Base-by-base conservation (phyloP, 2,797 vertebrate genomes). In the Taeniopygia guttata region DNA sequence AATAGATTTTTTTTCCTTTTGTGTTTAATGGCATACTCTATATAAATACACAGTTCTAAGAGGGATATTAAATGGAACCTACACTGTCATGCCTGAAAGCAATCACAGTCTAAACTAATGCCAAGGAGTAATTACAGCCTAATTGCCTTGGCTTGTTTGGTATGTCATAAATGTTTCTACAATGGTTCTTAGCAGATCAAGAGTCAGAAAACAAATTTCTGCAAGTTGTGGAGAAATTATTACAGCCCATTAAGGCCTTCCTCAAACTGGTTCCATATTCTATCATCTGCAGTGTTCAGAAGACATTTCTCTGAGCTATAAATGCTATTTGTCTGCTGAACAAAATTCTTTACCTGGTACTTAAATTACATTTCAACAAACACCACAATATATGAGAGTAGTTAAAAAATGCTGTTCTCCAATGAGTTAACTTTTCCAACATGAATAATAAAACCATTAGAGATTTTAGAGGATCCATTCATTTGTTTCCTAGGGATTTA, bases 121-220 rank as follows among this genome's bases (percentile, higher is more conserved):
- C 84, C 80, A 94, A 84, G 32, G 26, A 67, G 54, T 91, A 91
- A 94, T 67, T 77, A 92, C 63, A 94, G 52, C 45, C 84, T 93
- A 87, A 94, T 87, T 90, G 42, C 34, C 69, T 92, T 88, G 79
- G 86, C 69, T 94, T 80, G 52, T 63, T 91, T 88, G 79, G 38
- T 32, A 26, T 9, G 9, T 87, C 86, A 77, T 72, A 90, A 94
- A 95, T 86, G 84, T 89, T 95, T 95, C 94, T 90, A 77, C 86
- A 94, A 42, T 77, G 30, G 75, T 80, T 87, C 55, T 84, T 79
- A 92, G 81, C 55, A 91, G 89, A 89, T 62, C 84, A 84, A 87
- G 85, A 90, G 66, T 84, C 86, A 90, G 84, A 94, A 95, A 94
- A 94, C 49, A 84, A 92, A 93, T 84, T 92, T 76, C 70, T 93